Percentiles rank a stretch among this genome's conserved stretches.
These are phyloP conservation scores for Adoxophyes honmai DNA, from an alignment of 1,140 invertebrate species.

Conservation along the genomic window DNA sequence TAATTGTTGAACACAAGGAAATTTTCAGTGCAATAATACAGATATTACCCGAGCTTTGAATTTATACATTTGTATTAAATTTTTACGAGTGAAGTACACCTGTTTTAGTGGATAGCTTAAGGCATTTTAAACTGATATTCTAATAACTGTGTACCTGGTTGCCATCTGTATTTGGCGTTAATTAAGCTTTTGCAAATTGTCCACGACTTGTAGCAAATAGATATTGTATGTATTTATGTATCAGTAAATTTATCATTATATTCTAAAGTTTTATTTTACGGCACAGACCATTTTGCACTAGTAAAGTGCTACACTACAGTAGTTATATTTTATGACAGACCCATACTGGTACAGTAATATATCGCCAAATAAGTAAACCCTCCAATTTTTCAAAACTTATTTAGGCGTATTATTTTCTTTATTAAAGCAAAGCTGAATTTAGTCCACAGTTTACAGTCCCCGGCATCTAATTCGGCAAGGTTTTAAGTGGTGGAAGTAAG, in stretches of 20 bases:
- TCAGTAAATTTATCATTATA: slow-evolving; percentile 8
- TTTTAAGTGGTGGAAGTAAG: no score
- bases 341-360: no score
- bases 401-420: no score
- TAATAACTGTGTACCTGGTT: slow-evolving; percentile 45
- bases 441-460: no score
- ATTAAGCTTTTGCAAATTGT: slow-evolving; percentile 37
- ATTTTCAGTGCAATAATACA: slow-evolving; percentile 28
- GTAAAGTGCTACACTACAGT: no score
- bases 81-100: slow-evolving; percentile 27
- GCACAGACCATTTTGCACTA: background rate
- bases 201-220: slow-evolving; percentile 26
- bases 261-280: slow-evolving; percentile 7
- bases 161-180: slow-evolving; percentile 33
- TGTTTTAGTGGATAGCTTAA: slow-evolving; percentile 25
- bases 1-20: background rate
- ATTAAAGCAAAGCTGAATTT: no score
- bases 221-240: slow-evolving; percentile 18
- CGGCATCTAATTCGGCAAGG: no score
- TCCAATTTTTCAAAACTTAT: no score
- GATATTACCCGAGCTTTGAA: slow-evolving; percentile 30
- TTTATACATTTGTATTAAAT: slow-evolving; percentile 35
- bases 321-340: no score
- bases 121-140: slow-evolving; percentile 35
- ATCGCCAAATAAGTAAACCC: no score